phyloP scores from a whole-genome alignment of 2,888 invertebrate genomes.

The Halictus quadricinctus region DNA sequence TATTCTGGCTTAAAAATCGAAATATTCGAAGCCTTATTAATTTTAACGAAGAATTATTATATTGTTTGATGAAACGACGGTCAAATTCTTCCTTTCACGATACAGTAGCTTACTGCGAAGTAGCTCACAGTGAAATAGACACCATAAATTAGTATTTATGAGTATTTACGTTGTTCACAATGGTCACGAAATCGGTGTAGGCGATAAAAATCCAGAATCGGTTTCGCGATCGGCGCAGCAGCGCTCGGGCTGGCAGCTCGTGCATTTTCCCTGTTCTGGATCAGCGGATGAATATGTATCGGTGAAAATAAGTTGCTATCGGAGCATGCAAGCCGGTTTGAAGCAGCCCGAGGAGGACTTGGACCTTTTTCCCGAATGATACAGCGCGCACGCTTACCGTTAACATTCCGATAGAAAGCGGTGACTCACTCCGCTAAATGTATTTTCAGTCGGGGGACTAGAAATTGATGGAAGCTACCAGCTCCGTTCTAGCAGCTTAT shows the following conservation, averaged over 20 bases:
- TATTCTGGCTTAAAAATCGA: too few species aligned
- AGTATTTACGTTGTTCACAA: neutral
- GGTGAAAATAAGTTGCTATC: slow-evolving; percentile 51
- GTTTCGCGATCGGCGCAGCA: neutral
- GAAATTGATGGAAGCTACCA: slow-evolving; percentile 58
- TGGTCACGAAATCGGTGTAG: neutral
- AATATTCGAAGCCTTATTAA: too few species aligned
- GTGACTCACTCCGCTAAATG: slow-evolving; percentile 61
- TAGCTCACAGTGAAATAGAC: too few species aligned
- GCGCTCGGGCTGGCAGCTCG: neutral
- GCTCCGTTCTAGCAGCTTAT: slow-evolving; percentile 11
- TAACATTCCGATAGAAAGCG: slow-evolving; percentile 67
- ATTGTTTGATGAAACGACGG: too few species aligned
- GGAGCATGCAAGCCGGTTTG: slow-evolving; percentile 47
- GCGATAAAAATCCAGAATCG: neutral
- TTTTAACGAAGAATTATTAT: too few species aligned
- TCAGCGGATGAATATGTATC: slow-evolving; percentile 26
- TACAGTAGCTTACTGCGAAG: too few species aligned
- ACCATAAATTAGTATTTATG: too few species aligned
- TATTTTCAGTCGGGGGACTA: slow-evolving; percentile 59
- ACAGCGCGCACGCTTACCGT: slow-evolving; percentile 43
- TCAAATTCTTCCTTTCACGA: too few species aligned
- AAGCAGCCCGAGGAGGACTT: slow-evolving; percentile 3
- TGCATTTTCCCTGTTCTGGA: neutral
- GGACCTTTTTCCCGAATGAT: slow-evolving; percentile 29